Evolutionary conservation across 2,888 invertebrate genomes (phyloP), one percentile per base, ranked within the genome.

Genomic region (Formica aserva): DNA sequence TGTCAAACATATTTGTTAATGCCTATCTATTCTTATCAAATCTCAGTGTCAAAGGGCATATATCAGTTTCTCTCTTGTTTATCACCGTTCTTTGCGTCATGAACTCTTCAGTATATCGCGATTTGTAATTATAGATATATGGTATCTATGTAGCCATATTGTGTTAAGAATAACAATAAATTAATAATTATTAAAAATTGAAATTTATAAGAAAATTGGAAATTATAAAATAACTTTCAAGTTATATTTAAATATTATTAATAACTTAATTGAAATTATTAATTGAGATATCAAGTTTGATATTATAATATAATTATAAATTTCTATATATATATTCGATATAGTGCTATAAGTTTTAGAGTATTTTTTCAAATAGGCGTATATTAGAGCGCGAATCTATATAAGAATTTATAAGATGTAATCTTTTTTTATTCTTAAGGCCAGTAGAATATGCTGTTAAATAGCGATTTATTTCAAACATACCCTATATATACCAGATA

Each of bases 41-140:
- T n/a, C 8, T 4, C 38, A 22, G 41, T 57, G 86, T 89, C 83
- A 90, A 76, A 84, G 91, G 78, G 84, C 71, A 84, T 9, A 13
- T 9, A 13, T 22, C 83, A 65, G 57, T 80, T 48, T 38, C 52
- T 71, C 65, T 38, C 15, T 32, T 55, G 29, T 72, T 87, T 83
- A 85, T 87, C 86, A 32, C 57, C 22, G 18, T 32, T 71, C 18
- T 75, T 66, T 69, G 35, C 52, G 60, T 86, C 63, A 82, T 22
- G 32, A 82, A 82, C 55, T 15, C n/a, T 77, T 62, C 13, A 32
- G 41, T 78, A 32, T 52, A 60, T 32, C 45, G 3, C 6, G 15
- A 18, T 74, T 75, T 60, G 60, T 67, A 60, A 81, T 48, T n/a
- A 60, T 8, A 15, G 22, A 57, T 45, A 41, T 15, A 45, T 13